Percentiles rank a stretch among this genome's conserved stretches.
Evolutionary conservation across 2,113 vertebrate genomes (phyloP).

Genomic region (Chamaea fasciata): DNA sequence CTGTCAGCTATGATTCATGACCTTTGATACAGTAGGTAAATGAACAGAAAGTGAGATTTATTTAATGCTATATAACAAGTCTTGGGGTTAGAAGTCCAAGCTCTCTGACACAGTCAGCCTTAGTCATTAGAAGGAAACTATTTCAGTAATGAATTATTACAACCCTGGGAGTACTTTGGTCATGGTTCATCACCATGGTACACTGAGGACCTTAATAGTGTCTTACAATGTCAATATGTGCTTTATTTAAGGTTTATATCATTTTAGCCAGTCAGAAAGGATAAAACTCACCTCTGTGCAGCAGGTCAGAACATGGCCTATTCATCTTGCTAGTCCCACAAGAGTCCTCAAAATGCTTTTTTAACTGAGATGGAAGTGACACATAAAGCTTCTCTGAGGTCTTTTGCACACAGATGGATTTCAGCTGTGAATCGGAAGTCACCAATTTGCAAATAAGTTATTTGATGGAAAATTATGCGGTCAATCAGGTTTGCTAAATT

Average conservation of each 20-base stretch:
- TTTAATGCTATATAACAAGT: slow-evolving; percentile 4
- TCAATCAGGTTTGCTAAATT: not conserved
- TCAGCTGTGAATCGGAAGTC: not conserved
- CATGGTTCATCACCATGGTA: slow-evolving; percentile 42
- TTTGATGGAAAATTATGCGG: not conserved
- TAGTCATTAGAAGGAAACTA: slow-evolving; percentile 17
- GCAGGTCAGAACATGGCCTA: not conserved
- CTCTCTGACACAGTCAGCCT: slow-evolving; percentile 31
- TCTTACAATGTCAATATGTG: slow-evolving; percentile 53
- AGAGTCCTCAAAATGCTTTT: slow-evolving; percentile 4
- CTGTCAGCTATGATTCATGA: not conserved
- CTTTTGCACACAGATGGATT: not conserved
- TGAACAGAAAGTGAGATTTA: slow-evolving; percentile 16
- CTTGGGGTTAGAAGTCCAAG: slow-evolving; percentile 15
- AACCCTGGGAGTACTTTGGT: not conserved
- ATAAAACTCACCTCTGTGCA: not conserved
- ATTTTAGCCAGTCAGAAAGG: not conserved
- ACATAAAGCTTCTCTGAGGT: not conserved
- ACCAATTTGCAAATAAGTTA: not conserved
- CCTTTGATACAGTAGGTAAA: not conserved
- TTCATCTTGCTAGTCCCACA: slow-evolving; percentile 28
- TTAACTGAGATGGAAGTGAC: not conserved
- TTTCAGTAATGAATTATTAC: slow-evolving; percentile 48
- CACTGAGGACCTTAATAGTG: slow-evolving; percentile 3
- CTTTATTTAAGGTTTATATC: slow-evolving; percentile 1